Evolutionary conservation across 1,140 invertebrate genomes (phyloP).

Genomic region (Dreissena polymorpha): DNA sequence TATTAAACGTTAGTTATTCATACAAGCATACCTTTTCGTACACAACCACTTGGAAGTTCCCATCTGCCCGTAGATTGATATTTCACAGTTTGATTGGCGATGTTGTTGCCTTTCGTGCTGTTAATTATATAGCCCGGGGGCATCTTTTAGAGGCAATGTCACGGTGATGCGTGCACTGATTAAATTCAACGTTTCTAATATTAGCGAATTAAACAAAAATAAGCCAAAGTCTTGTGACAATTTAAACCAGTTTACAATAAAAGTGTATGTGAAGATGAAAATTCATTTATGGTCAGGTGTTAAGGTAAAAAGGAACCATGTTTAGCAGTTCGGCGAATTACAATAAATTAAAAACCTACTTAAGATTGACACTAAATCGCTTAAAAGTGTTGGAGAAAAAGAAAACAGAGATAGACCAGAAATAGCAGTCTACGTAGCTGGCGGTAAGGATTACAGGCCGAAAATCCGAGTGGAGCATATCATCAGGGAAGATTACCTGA

Average conservation of each 20-base stretch:
- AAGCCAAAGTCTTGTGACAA: slow-evolving; percentile 45
- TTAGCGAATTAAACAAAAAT: not conserved
- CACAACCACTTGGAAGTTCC: no score
- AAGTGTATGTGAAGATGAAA: not conserved
- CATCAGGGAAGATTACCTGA: slow-evolving; percentile 98
- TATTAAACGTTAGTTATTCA: no score
- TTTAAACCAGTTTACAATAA: slow-evolving; percentile 23
- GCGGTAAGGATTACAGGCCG: slow-evolving; percentile 92
- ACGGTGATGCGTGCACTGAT: no score
- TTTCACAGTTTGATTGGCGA: no score
- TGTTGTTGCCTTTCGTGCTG: no score
- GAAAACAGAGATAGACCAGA: slow-evolving; percentile 97
- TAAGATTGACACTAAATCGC: slow-evolving; percentile 94
- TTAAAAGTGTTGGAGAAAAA: slow-evolving; percentile 98
- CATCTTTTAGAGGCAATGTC: no score
- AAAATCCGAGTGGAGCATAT: slow-evolving; percentile 99
- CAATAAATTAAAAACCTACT: slow-evolving; percentile 96
- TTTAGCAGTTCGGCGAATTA: slow-evolving; percentile 75
- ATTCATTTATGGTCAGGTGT: not conserved
- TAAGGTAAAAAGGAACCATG: slow-evolving; percentile 57
- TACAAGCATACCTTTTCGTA: no score
- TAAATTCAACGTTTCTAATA: no score
- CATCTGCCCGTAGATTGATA: no score
- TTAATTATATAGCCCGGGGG: no score
- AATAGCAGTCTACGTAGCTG: slow-evolving; percentile 96